phyloP scores from a whole-genome alignment of 1,140 invertebrate genomes.

The Panonychus citri region DNA sequence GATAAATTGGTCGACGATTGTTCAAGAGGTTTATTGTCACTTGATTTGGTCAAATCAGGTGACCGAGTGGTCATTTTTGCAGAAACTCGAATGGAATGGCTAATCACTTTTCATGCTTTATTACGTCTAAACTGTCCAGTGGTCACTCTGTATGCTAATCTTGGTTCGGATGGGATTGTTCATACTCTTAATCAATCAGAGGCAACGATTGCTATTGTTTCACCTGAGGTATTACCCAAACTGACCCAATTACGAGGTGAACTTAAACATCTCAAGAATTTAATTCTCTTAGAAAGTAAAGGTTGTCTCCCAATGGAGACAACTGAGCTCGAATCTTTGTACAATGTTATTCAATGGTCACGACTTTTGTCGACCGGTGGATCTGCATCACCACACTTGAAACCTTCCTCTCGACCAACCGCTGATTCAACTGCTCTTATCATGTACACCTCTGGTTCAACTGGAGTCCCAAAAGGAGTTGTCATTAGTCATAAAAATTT shows the following conservation, averaged over 20 bases:
- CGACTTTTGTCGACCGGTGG: too few relatives aligned
- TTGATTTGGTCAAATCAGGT: constrained; percentile 23
- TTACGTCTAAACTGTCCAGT: constrained; percentile 28
- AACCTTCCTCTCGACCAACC: constrained; percentile 17
- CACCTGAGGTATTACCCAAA: constrained; percentile 65
- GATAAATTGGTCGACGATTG: constrained; percentile 45
- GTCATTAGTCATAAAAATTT: constrained; percentile 61
- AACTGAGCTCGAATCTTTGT: too few relatives aligned
- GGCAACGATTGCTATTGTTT: constrained; percentile 34
- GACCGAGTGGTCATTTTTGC: constrained; percentile 75
- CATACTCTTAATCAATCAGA: constrained; percentile 93
- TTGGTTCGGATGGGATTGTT: constrained; percentile 81
- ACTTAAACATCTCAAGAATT: too few relatives aligned
- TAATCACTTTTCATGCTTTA: constrained; percentile 43
- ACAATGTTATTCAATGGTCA: too few relatives aligned
- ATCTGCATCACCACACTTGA: not conserved
- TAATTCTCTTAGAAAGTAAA: too few relatives aligned
- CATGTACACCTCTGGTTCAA: constrained; percentile 88
- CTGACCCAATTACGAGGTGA: not conserved
- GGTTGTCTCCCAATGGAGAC: too few relatives aligned
- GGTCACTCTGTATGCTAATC: constrained; percentile 83
- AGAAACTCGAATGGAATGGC: constrained; percentile 89
- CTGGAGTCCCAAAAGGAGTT: constrained; percentile 57
- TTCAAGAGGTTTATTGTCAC: constrained; percentile 42
- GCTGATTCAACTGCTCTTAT: constrained; percentile 57